Conservation (phyloP, 1,140 invertebrate genomes). For the Eueides isabella region DNA sequence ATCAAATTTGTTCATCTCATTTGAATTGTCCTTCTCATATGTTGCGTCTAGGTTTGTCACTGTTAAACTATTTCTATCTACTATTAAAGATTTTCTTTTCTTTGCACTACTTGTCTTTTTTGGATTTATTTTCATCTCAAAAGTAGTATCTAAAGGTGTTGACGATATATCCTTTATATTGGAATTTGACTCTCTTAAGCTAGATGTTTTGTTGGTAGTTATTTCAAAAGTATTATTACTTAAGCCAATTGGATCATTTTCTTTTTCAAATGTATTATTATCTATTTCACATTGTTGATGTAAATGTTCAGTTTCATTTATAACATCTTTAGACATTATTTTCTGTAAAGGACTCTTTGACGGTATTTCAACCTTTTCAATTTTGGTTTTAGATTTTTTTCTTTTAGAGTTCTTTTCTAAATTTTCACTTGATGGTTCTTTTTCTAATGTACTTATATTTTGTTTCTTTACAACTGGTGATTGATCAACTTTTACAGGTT, state of each 20-base stretch:
- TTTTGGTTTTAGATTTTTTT: constrained; percentile 2
- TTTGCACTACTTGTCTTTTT: constrained; percentile 14
- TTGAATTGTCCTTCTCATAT: constrained; percentile 33
- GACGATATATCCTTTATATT: constrained; percentile 4
- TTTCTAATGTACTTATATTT: constrained; percentile 27
- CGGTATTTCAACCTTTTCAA: not conserved
- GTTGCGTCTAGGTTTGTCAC: constrained; percentile 30
- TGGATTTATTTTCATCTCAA: constrained; percentile 17
- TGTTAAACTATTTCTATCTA: not conserved
- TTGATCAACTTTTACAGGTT: constrained; percentile 13
- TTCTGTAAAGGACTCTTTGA: not conserved
- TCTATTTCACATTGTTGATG: constrained; percentile 1
- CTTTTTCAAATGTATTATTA: constrained; percentile 38
- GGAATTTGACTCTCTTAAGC: constrained; percentile 12
- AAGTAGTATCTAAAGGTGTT: constrained; percentile 16
- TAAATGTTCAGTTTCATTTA: not conserved
- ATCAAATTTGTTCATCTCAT: not conserved
- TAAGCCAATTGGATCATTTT: constrained; percentile 10
- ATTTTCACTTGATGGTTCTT: not conserved
- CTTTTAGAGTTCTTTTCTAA: not conserved
- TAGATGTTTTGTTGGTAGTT: constrained; percentile 18
- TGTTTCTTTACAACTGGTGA: constrained; percentile 21
- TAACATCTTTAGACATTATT: not conserved
- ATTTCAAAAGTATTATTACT: constrained; percentile 20
- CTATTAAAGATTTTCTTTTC: constrained; percentile 8